Evolutionary conservation across 2,797 vertebrate species (phyloP).

Genomic region (Pyrocephalus nanus): DNA sequence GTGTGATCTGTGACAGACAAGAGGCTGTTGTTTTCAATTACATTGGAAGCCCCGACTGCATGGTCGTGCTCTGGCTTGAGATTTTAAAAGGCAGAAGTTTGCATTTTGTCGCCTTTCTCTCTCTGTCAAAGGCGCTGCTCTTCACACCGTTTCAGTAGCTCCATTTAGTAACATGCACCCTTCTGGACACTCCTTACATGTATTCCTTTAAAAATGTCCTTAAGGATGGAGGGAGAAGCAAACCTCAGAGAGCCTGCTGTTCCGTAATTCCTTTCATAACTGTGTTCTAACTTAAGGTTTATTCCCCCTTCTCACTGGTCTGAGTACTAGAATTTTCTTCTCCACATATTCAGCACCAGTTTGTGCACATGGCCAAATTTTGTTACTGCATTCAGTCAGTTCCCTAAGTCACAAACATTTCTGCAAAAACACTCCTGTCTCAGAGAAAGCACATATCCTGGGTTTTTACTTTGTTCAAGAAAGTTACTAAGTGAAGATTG

Average conservation of each 20-base stretch:
- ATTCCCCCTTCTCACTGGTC: accelerated
- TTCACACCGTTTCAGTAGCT: accelerated
- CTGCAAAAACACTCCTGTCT: neutral
- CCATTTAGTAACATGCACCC: neutral
- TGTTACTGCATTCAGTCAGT: neutral
- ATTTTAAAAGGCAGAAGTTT: neutral
- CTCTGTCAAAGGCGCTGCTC: accelerated
- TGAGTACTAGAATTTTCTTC: neutral
- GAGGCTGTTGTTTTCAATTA: accelerated
- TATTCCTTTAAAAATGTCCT: too few species aligned
- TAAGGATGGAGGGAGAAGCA: neutral
- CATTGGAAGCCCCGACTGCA: neutral
- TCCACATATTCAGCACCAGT: accelerated
- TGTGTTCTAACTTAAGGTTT: neutral
- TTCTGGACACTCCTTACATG: neutral
- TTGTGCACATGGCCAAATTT: neutral
- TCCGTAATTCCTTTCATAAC: neutral
- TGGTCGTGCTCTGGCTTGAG: neutral
- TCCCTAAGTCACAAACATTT: neutral
- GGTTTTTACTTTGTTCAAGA: neutral
- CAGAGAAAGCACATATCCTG: neutral
- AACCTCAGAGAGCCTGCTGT: neutral
- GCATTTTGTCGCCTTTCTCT: neutral
- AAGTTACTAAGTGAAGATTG: neutral
- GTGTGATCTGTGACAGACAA: accelerated